phyloP scores from a whole-genome alignment of 1,140 invertebrate genomes.

The Procambarus virginalis region DNA sequence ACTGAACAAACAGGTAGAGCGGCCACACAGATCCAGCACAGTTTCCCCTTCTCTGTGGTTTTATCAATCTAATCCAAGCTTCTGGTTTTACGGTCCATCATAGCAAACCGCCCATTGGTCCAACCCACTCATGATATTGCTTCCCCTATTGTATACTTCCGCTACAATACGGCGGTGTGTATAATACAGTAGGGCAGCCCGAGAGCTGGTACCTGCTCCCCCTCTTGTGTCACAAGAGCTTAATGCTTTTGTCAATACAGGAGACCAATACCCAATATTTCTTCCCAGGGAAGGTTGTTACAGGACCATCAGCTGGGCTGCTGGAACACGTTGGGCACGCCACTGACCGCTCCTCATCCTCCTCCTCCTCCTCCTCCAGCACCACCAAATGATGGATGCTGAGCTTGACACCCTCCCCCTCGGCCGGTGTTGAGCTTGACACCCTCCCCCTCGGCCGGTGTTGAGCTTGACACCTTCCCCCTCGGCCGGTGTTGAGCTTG shows the following conservation, averaged over 20 bases:
- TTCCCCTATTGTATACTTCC: constrained; percentile 26
- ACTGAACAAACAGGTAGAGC: not conserved
- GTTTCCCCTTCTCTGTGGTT: constrained; percentile 22
- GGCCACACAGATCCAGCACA: not conserved
- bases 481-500: too few species aligned
- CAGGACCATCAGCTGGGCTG: not conserved
- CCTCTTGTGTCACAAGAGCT: constrained; percentile 31
- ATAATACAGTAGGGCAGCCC: constrained; percentile 12
- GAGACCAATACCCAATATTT: constrained; percentile 54
- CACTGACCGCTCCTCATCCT: too few species aligned
- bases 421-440: too few species aligned
- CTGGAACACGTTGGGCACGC: not conserved
- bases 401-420: not conserved
- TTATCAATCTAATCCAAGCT: constrained; percentile 26
- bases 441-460: too few species aligned
- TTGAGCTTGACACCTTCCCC: too few species aligned
- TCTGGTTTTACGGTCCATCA: constrained; percentile 38
- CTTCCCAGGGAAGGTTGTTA: constrained; percentile 16
- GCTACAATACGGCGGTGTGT: constrained; percentile 18
- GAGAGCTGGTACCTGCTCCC: constrained; percentile 23
- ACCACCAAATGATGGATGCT: not conserved
- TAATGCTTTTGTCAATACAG: constrained; percentile 52
- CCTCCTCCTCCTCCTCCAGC: too few species aligned
- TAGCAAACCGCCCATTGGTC: constrained; percentile 46
- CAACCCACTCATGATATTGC: constrained; percentile 40